Percentiles rank a stretch among this genome's conserved stretches.
Conservation (phyloP, 2,888 invertebrate genomes). For the Callinectes sapidus region DNA sequence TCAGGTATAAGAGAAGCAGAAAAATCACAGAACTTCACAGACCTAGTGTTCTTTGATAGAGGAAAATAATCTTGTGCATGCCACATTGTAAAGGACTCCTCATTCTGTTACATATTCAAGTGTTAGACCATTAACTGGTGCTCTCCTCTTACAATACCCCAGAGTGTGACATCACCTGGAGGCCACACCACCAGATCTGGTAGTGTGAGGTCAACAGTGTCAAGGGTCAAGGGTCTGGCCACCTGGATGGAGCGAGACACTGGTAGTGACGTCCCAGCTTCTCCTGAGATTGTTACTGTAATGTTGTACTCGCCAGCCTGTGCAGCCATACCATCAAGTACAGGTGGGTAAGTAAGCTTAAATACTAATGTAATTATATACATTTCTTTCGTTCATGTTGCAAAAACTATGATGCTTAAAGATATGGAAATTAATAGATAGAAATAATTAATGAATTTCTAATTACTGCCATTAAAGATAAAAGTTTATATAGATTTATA, state of each 20-base stretch:
- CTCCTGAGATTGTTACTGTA: slow-evolving; percentile 31
- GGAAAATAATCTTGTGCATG: not conserved
- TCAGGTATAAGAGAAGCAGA: too few species aligned
- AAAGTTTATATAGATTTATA: too few species aligned
- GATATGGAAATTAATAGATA: too few species aligned
- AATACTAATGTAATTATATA: not conserved
- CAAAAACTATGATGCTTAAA: too few species aligned
- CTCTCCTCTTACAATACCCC: not conserved
- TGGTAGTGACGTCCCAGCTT: slow-evolving; percentile 33
- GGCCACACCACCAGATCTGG: slow-evolving; percentile 47
- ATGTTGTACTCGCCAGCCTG: slow-evolving; percentile 59
- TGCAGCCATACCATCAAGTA: not conserved
- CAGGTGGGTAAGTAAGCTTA: not conserved
- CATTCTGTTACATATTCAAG: not conserved
- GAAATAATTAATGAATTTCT: too few species aligned
- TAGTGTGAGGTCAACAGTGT: not conserved
- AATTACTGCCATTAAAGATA: too few species aligned
- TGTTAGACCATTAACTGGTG: not conserved
- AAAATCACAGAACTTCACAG: not conserved
- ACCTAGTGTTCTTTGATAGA: not conserved
- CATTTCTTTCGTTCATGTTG: too few species aligned
- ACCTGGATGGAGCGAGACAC: not conserved
- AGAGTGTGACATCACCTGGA: slow-evolving; percentile 29
- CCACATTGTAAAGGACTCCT: not conserved
- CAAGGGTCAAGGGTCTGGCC: slow-evolving; percentile 19